Percentiles rank a stretch among this genome's conserved stretches.
Evolutionary conservation across 2,888 invertebrate species (phyloP).

Genomic region (Standfussiana lucernea): DNA sequence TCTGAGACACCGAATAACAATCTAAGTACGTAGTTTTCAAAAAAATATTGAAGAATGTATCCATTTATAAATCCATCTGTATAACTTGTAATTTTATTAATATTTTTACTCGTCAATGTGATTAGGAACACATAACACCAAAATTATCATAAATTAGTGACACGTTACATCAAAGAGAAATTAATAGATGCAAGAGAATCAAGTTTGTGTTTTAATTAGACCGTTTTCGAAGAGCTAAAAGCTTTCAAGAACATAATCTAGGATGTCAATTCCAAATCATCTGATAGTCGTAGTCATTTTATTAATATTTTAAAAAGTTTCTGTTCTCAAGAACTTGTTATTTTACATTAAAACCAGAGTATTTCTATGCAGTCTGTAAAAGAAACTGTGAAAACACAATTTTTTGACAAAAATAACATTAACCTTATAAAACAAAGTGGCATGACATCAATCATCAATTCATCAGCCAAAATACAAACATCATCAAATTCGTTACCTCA

Average conservation of each 20-base stretch:
- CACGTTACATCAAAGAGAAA: slow-evolving; percentile 12
- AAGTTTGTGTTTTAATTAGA: slow-evolving; percentile 32
- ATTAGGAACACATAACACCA: not conserved
- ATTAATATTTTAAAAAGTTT: slow-evolving; percentile 6
- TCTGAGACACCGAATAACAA: not conserved
- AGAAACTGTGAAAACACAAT: not conserved
- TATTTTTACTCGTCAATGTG: not conserved
- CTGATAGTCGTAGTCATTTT: not conserved
- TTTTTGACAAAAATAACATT: not conserved
- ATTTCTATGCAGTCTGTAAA: not conserved
- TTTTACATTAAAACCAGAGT: not conserved
- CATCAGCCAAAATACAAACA: slow-evolving; percentile 2
- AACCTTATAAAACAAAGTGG: not conserved
- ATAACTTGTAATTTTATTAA: not conserved
- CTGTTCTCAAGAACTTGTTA: not conserved
- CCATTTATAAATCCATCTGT: not conserved
- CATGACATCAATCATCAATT: not conserved
- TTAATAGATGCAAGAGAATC: slow-evolving; percentile 13
- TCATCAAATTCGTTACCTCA: not conserved
- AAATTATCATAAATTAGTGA: not conserved
- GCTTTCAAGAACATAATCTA: not conserved
- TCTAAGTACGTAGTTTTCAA: not conserved
- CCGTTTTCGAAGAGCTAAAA: slow-evolving; percentile 10
- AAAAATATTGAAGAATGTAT: not conserved
- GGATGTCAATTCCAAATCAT: not conserved